phyloP scores from a whole-genome alignment of 2,113 vertebrate species.

The Calypte anna region DNA sequence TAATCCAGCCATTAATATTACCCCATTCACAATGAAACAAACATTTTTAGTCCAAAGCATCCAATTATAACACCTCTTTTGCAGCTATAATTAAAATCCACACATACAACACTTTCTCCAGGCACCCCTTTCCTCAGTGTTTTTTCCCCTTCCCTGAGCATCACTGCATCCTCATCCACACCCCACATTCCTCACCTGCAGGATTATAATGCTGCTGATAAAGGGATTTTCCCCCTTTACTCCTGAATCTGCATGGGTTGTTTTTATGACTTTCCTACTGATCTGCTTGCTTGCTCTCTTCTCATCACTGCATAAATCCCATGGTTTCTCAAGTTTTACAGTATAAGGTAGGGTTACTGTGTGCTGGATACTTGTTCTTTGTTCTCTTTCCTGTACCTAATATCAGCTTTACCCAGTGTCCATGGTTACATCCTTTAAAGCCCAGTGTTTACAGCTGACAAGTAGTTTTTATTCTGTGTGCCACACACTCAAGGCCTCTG shows the following conservation, averaged over 20 bases:
- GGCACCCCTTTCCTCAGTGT: not conserved
- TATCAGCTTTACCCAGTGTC: not conserved
- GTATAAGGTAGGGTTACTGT: not conserved
- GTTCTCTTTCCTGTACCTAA: not conserved
- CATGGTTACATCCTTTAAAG: no score
- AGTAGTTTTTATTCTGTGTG: not conserved
- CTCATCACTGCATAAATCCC: not conserved
- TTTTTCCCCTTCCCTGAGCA: not conserved
- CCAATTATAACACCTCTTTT: not conserved
- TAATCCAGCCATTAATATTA: not conserved
- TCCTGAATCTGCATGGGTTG: not conserved
- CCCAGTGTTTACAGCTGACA: not conserved
- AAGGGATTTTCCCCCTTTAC: not conserved
- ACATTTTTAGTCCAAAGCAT: not conserved
- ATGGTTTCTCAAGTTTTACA: not conserved
- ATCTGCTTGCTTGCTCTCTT: not conserved
- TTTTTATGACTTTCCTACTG: not conserved
- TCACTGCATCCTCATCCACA: accelerated
- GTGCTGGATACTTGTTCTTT: not conserved
- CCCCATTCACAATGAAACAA: not conserved
- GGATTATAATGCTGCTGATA: accelerated
- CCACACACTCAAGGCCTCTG: not conserved
- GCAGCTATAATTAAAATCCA: not conserved
- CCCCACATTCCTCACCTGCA: not conserved
- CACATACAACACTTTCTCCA: not conserved